Evolutionary conservation across 2,797 vertebrate genomes (phyloP).

Genomic region (Epinephelus malabaricus): DNA sequence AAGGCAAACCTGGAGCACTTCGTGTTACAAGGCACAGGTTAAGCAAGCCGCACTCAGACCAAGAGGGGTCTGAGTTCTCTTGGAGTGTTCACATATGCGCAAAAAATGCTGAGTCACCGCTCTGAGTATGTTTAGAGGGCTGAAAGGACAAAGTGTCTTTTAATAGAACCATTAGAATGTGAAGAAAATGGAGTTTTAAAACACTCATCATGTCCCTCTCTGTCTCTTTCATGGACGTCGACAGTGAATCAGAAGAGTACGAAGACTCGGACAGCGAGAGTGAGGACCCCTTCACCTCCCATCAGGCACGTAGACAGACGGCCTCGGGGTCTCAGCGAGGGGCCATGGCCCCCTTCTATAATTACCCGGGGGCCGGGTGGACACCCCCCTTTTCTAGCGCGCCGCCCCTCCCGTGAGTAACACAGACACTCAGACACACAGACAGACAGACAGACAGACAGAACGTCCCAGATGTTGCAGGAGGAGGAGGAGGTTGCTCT

Average conservation of each 20-base stretch:
- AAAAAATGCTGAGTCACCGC: too few relatives aligned
- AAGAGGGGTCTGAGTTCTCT: too few relatives aligned
- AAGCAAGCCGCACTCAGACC: too few relatives aligned
- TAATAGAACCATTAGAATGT: not conserved
- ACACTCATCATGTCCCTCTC: conserved; percentile 22
- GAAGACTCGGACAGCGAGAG: conserved; percentile 91
- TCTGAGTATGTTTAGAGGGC: not conserved
- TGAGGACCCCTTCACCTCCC: conserved; percentile 91
- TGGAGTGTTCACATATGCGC: too few relatives aligned
- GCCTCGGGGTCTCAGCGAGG: conserved; percentile 89
- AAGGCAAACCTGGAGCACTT: too few relatives aligned
- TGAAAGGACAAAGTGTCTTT: not conserved
- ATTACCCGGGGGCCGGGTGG: conserved; percentile 90
- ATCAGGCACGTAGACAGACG: conserved; percentile 92
- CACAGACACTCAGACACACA: conserved; percentile 86
- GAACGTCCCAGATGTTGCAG: conserved; percentile 51
- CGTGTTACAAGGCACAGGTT: too few relatives aligned
- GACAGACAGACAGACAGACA: conserved; percentile 88
- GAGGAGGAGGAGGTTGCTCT: conserved; percentile 44
- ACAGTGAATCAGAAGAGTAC: conserved; percentile 88
- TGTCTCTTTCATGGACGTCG: conserved; percentile 62
- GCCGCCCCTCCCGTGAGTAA: conserved; percentile 91
- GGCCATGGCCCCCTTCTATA: conserved; percentile 91
- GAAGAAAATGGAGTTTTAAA: not conserved
- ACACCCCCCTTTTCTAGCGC: conserved; percentile 91